Conservation (phyloP, 2,888 invertebrate species). For the Thymelicus sylvestris region DNA sequence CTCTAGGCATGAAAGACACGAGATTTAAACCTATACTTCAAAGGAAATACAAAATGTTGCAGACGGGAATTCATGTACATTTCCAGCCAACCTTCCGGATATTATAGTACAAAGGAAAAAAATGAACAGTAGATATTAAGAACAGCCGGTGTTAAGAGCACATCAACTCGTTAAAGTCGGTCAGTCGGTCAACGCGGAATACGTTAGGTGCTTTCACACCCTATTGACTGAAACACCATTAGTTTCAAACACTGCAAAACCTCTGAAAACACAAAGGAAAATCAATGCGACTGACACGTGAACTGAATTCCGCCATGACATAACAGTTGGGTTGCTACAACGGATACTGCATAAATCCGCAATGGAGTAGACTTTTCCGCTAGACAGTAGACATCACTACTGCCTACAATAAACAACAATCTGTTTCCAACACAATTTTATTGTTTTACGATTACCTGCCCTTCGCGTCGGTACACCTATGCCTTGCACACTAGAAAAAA, state of each 20-base stretch:
- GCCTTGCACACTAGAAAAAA: too few species aligned
- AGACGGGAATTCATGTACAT: background rate
- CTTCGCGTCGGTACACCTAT: too few species aligned
- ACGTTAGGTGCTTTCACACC: slow-evolving; percentile 20
- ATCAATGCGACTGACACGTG: slow-evolving; percentile 35
- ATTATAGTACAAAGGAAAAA: background rate
- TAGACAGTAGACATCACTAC: background rate
- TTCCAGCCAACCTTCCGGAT: background rate
- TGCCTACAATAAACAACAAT: background rate
- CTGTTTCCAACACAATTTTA: background rate
- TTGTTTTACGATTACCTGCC: too few species aligned
- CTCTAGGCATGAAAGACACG: too few species aligned
- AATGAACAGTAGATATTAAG: background rate
- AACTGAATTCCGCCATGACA: slow-evolving; percentile 36
- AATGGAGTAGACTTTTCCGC: slow-evolving; percentile 18
- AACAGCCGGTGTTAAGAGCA: slow-evolving; percentile 23
- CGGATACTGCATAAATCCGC: slow-evolving; percentile 34
- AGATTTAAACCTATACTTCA: background rate
- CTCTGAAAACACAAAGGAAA: slow-evolving; percentile 32
- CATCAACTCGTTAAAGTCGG: slow-evolving; percentile 25
- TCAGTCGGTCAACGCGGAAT: slow-evolving; percentile 33
- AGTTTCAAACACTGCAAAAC: slow-evolving; percentile 23
- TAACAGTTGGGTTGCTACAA: slow-evolving; percentile 31
- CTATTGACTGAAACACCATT: slow-evolving; percentile 29
- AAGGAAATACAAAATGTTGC: background rate